Base-by-base conservation (phyloP, 2,797 vertebrate genomes). In the Euthynnus affinis region DNA sequence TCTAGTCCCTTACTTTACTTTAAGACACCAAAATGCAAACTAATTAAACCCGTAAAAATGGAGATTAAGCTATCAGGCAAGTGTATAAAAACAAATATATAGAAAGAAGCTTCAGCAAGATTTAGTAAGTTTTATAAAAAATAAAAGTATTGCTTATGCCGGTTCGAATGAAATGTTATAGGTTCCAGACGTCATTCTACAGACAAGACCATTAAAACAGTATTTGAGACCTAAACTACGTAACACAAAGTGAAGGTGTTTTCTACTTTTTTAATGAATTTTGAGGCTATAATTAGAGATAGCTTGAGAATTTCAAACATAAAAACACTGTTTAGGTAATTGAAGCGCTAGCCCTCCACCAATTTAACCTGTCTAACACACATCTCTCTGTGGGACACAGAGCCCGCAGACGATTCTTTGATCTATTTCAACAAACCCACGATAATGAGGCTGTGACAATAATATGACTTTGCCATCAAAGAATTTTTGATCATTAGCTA, bases 381-480 rank as follows among this genome's bases (percentile, higher is more conserved):
- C 23, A 9, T 59, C 32, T 76, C 58, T 57, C 59, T 44, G 56
- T 70, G 65, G 29, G 70, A 79, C 91, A 65, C 55, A 51, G 62
- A 22, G 48, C 69, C 65, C 44, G 27, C 59, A 55, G 62, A 86
- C 52, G 60, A 75, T 67, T 46, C 76, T 74, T 80, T 81, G 57
- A 81, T 83, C 42, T 73, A 32, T 68, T 57, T 71, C 3, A 8
- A 40, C 15, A 49, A 77, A 77, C 46, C 67, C 48, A 15, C 18
- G 17, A 59, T 52, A 68, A 74, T 58, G 61, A 83, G 68, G 18
- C 7, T 7, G 25, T 34, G 15, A 51, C 23, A 58, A 52, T 49
- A 63, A 69, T 57, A 27, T 40, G 25, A 63, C 60, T 65, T 52
- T 60, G 48, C 10, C 61, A 64, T 81, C 32, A 71, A 69, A 83